These are phyloP conservation scores for Menidia menidia DNA, from an alignment of 2,797 vertebrate species.

Conservation along the genomic window DNA sequence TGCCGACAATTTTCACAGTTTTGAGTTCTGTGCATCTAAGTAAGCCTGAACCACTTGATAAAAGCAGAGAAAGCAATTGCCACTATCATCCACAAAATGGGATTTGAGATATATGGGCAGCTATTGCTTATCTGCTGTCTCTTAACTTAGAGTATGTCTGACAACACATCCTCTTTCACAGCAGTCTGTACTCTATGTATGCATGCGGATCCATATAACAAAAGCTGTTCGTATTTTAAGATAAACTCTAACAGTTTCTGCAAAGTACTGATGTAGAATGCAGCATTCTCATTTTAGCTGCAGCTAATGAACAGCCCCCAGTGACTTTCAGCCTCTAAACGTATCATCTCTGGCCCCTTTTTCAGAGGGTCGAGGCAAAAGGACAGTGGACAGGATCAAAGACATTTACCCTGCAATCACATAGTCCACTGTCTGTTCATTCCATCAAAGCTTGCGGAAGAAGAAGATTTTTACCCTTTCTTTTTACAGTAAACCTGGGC, in stretches of 20 bases:
- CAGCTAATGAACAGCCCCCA: conserved; percentile 24
- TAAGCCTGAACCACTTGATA: conserved; percentile 55
- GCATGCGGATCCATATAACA: conserved; percentile 21
- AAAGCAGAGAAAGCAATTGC: conserved; percentile 56
- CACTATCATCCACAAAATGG: conserved; percentile 59
- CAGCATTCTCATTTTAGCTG: conserved; percentile 32
- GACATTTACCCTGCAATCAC: conserved; percentile 16
- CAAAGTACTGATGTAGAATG: conserved; percentile 21
- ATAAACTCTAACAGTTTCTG: conserved; percentile 37
- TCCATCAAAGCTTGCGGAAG: conserved; percentile 2
- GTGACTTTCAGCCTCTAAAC: conserved; percentile 27
- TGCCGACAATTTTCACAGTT: conserved; percentile 68
- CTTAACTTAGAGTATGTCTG: conserved; percentile 32
- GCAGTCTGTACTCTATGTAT: conserved; percentile 19
- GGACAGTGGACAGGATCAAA: conserved; percentile 30
- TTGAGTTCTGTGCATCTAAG: conserved; percentile 50
- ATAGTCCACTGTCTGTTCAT: conserved; percentile 8
- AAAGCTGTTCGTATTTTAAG: conserved; percentile 23
- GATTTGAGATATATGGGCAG: conserved; percentile 46
- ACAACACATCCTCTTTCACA: conserved; percentile 29
- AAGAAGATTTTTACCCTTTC: conserved; percentile 9
- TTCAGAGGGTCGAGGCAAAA: conserved; percentile 36
- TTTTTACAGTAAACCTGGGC: too few species aligned
- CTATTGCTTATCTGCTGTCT: conserved; percentile 43
- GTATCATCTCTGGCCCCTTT: conserved; percentile 34